These are phyloP conservation scores for Acipenser ruthenus DNA, from an alignment of 2,797 vertebrate genomes.

Conservation along the genomic window DNA sequence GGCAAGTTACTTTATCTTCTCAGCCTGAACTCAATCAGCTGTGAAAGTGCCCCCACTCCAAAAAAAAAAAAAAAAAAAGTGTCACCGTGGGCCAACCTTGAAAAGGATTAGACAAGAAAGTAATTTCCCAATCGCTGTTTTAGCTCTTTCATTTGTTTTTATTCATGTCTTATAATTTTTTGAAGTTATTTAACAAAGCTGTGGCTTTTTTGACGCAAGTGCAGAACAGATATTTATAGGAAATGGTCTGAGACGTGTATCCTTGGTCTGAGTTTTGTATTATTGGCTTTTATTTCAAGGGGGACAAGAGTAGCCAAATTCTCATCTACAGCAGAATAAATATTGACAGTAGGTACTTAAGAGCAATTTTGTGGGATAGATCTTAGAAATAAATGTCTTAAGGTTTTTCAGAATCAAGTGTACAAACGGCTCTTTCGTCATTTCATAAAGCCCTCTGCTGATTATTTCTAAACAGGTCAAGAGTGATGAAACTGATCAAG, in stretches of 20 bases:
- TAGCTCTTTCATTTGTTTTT: conserved; percentile 18
- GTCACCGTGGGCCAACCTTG: conserved; percentile 5
- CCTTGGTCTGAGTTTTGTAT: conserved; percentile 21
- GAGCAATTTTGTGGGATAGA: conserved; percentile 18
- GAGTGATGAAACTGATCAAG: background rate
- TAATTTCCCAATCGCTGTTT: conserved; percentile 21
- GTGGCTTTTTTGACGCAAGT: conserved; percentile 22
- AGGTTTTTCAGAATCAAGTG: conserved; percentile 25
- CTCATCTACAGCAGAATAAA: conserved; percentile 37
- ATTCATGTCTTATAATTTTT: background rate
- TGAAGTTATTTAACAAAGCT: conserved; percentile 25
- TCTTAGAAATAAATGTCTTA: conserved; percentile 22
- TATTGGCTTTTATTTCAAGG: conserved; percentile 9
- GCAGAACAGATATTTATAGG: conserved; percentile 37
- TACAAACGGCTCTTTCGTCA: background rate
- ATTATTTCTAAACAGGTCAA: conserved; percentile 9
- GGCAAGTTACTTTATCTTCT: conserved; percentile 24
- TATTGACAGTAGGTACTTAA: conserved; percentile 37
- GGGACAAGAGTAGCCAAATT: conserved; percentile 18
- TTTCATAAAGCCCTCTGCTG: conserved; percentile 7
- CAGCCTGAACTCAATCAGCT: conserved; percentile 23
- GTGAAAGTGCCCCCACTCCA: conserved; percentile 17
- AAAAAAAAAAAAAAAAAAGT: conserved; percentile 11
- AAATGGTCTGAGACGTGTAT: conserved; percentile 12
- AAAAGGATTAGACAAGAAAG: conserved; percentile 14